Conservation (phyloP, 2,888 invertebrate genomes). For the Cacoxenus indagator region DNA sequence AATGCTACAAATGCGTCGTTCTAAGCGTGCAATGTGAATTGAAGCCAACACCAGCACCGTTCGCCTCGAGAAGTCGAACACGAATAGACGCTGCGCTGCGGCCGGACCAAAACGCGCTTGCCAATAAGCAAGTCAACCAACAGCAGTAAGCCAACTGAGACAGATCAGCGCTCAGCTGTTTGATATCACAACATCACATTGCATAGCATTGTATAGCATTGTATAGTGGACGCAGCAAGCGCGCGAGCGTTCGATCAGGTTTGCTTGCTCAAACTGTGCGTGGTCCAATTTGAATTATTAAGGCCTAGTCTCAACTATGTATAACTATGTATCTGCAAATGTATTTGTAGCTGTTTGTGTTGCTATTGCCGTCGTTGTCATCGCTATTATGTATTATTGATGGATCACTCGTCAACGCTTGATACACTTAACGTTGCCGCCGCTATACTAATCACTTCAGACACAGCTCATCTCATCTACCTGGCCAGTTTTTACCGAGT, state of each 20-base stretch:
- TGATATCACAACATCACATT: too few species aligned
- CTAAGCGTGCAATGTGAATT: not conserved
- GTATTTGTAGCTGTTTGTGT: not conserved
- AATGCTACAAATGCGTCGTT: not conserved
- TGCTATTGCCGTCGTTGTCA: not conserved
- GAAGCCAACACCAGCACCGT: slow-evolving; percentile 61
- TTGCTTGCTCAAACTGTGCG: not conserved
- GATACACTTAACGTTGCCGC: too few species aligned
- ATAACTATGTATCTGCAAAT: not conserved
- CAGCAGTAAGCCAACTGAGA: not conserved
- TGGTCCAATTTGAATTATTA: not conserved
- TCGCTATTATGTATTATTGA: not conserved
- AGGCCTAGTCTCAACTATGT: not conserved
- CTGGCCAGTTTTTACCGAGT: too few species aligned
- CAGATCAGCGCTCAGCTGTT: slow-evolving; percentile 10
- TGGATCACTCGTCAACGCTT: not conserved
- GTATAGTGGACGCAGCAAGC: too few species aligned
- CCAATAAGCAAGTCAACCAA: not conserved
- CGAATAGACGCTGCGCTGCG: slow-evolving; percentile 64
- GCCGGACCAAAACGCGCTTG: not conserved
- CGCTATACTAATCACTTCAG: too few species aligned
- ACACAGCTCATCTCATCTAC: too few species aligned
- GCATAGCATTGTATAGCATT: too few species aligned
- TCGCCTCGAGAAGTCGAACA: slow-evolving; percentile 69
- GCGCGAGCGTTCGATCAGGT: not conserved